Base-by-base conservation (phyloP, 2,888 invertebrate genomes). In the Spilosoma lubricipeda region DNA sequence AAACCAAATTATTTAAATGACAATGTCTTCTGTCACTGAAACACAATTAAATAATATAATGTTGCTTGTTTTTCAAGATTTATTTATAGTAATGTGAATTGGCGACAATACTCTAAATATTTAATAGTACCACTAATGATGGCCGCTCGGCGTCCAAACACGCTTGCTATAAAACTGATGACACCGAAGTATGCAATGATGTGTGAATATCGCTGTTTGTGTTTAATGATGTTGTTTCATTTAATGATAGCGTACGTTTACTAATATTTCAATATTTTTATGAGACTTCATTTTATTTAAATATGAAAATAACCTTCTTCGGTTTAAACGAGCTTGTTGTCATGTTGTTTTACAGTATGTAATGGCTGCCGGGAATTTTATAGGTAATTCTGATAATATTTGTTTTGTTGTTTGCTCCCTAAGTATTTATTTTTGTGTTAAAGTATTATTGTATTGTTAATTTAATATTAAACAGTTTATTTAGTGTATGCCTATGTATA, bases 71-170 rank as follows among this genome's bases (percentile, higher is more conserved):
- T 85, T 82, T 80, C 77, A 69, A 72, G 73, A 82, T 86, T 83
- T 88, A 88, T 89, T 85, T 86, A 87, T 85, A 87, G 80, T 81
- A 77, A 85, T 84, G 84, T 73, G 79, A 86, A 85, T 85, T 86
- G 85, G 85, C 85, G 81, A 80, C 80, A 68, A 65, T 78, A 78
- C 78, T 83, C 87, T 90, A 89, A 89, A 89, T 88, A 89, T 89
- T 90, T 89, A 86, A 88, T 85, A 85, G 84, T 87, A 82, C 85
- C 76, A 78, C 77, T 85, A 82, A 85, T 82, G 85, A 86, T 82
- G 82, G 82, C 79, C 80, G 77, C 81, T 77, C 76, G 71, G 78
- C 85, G 87, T 89, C 87, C 82, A 90, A 91, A 90, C 88, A 89
- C 86, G 87, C 85, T 83, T 80, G 80, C 84, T 86, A 77, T 78